phyloP scores from a whole-genome alignment of 2,113 vertebrate species.

The Synchiropus splendidus region DNA sequence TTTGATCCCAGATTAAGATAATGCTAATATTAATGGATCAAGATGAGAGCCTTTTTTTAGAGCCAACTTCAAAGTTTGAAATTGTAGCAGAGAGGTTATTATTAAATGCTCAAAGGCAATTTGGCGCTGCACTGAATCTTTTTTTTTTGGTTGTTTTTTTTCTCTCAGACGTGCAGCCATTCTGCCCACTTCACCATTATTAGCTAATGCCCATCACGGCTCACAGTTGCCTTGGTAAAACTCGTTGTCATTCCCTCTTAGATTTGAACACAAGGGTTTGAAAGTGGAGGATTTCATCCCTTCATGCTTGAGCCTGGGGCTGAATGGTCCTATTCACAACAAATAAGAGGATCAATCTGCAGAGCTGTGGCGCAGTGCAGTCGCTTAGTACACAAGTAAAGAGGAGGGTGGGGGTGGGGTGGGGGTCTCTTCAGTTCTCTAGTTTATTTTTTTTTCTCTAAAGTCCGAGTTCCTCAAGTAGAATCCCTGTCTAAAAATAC shows the following conservation, averaged over 20 bases:
- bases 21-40: no score
- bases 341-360: slow-evolving; percentile 50
- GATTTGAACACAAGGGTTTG: slow-evolving; percentile 29
- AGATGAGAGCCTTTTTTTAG: no score
- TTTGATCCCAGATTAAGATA: no score
- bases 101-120: no score
- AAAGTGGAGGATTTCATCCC: slow-evolving; percentile 39
- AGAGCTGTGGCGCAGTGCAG: slow-evolving; percentile 20
- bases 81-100: no score
- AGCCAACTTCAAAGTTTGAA: no score
- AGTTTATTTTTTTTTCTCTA: slow-evolving; percentile 7
- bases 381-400: slow-evolving; percentile 9
- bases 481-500: no score
- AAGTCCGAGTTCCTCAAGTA: neutral
- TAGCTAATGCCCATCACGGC: slow-evolving; percentile 35
- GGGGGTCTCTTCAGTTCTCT: no score
- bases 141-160: no score
- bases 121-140: slow-evolving; percentile 14
- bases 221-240: slow-evolving; percentile 29
- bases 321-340: slow-evolving; percentile 43
- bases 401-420: no score
- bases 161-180: slow-evolving; percentile 8
- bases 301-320: slow-evolving; percentile 29
- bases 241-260: slow-evolving; percentile 40
- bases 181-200: slow-evolving; percentile 27